Evolutionary conservation across 1,140 invertebrate species (phyloP).

Genomic region (Anastrepha ludens): DNA sequence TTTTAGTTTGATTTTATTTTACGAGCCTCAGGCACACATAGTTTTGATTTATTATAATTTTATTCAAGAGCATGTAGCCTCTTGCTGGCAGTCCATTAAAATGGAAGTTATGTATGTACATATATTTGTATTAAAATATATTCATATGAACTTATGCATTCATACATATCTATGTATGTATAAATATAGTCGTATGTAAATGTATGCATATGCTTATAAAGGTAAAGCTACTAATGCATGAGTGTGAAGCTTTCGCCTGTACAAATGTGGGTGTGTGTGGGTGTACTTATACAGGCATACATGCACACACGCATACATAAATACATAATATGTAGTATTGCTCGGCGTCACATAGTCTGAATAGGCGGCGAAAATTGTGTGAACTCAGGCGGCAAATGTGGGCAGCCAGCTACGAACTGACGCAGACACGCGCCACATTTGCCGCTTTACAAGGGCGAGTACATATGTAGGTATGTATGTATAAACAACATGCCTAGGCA

Average conservation of each 20-base stretch:
- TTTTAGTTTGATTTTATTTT: too few relatives aligned
- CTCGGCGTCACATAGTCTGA: not conserved
- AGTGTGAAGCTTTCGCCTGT: too few relatives aligned
- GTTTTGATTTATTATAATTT: conserved; percentile 31
- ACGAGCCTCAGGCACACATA: too few relatives aligned
- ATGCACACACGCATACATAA: not conserved
- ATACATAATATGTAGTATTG: not conserved
- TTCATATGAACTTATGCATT: not conserved
- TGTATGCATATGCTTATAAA: not conserved
- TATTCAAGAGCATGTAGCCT: conserved; percentile 10
- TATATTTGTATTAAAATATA: not conserved
- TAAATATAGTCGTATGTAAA: not conserved
- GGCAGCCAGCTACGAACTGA: not conserved
- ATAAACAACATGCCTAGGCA: not conserved
- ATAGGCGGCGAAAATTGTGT: not conserved
- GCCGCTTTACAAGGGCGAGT: not conserved
- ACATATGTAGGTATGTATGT: too few relatives aligned
- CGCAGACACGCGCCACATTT: not conserved
- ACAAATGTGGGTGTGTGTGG: too few relatives aligned
- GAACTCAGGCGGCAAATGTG: conserved; percentile 27
- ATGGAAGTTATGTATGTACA: not conserved
- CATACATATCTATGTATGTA: not conserved
- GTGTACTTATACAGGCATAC: not conserved
- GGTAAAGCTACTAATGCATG: not conserved
- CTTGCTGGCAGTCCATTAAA: not conserved